Conservation (phyloP, 1,140 invertebrate species). For the Bombyx mandarina region DNA sequence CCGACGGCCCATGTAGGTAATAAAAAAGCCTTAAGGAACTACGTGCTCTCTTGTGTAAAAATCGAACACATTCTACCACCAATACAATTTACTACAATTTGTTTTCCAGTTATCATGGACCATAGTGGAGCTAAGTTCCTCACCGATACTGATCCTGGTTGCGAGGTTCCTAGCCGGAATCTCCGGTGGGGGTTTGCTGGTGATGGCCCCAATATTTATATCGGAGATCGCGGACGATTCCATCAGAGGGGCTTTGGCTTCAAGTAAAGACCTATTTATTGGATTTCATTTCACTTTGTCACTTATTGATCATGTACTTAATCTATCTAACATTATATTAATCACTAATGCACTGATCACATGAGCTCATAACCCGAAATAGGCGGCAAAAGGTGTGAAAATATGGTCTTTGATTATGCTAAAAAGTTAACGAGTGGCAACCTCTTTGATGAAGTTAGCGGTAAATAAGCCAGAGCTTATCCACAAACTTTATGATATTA, state of each 20-base stretch:
- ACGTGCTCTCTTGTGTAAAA: too few species aligned
- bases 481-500: too few species aligned
- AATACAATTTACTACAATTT: too few species aligned
- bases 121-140: conserved; percentile 29
- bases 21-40: too few species aligned
- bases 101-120: conserved; percentile 38
- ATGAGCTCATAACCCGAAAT: neutral
- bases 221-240: conserved; percentile 76
- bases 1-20: too few species aligned
- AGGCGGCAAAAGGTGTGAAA: too few species aligned
- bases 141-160: conserved; percentile 62
- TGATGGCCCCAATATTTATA: conserved; percentile 71
- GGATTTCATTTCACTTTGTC: conserved; percentile 19
- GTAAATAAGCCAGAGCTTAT: too few species aligned
- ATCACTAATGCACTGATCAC: neutral
- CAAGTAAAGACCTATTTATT: conserved; percentile 24
- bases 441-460: too few species aligned
- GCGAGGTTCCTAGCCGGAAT: conserved; percentile 75
- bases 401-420: too few species aligned
- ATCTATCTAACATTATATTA: neutral
- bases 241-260: conserved; percentile 75
- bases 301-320: conserved; percentile 17
- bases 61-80: too few species aligned
- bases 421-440: too few species aligned
- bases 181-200: conserved; percentile 70